phyloP scores from a whole-genome alignment of 2,888 invertebrate species.

The Eupithecia pulchellata region DNA sequence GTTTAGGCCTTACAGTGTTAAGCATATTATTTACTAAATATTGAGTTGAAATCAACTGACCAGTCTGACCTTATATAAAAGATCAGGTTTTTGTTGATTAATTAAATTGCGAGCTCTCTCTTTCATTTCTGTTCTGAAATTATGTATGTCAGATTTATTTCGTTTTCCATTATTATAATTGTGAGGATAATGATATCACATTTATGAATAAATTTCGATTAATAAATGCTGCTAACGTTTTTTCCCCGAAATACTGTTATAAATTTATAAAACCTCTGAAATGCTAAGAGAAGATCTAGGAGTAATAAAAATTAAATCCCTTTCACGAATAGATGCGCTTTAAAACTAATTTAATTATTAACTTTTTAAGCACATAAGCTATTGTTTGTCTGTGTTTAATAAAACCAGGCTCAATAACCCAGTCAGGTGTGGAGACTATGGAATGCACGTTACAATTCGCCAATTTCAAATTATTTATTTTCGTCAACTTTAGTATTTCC shows the following conservation, averaged over 20 bases:
- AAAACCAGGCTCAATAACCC: neutral
- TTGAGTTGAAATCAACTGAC: neutral
- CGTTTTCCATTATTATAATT: neutral
- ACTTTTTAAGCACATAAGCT: neutral
- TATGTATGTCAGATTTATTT: neutral
- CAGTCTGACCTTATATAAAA: neutral
- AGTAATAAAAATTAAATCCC: neutral
- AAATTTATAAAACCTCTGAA: neutral
- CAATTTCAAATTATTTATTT: neutral
- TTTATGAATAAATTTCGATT: neutral
- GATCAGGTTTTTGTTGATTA: too few relatives aligned
- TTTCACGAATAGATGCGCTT: neutral
- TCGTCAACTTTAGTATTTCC: neutral
- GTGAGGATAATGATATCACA: neutral
- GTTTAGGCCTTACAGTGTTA: neutral
- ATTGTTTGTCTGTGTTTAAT: too few relatives aligned
- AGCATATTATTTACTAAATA: neutral
- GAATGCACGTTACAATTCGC: neutral
- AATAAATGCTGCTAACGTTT: neutral
- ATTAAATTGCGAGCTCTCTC: too few relatives aligned
- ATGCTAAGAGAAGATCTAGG: neutral
- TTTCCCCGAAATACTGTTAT: neutral
- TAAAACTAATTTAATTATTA: neutral
- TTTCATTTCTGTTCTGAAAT: too few relatives aligned
- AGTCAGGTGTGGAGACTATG: neutral